Evolutionary conservation across 2,888 invertebrate genomes (phyloP), one percentile per base, ranked within the genome.

Genomic region (Drosophila setosimentum): DNA sequence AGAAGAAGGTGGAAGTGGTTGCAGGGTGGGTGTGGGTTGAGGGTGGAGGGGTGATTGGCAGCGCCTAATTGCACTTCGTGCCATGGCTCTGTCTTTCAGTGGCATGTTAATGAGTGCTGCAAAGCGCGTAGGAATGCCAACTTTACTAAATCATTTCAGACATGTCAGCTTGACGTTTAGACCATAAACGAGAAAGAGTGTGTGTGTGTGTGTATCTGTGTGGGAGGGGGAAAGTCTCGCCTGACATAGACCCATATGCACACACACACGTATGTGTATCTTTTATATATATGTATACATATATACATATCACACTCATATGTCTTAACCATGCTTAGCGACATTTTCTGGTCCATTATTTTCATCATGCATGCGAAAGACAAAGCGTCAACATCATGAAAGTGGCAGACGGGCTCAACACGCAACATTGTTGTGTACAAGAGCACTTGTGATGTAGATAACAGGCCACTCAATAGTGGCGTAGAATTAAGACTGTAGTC

Each of bases 301-400:
- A 63, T 55, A 65, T 59, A 21, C 24, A 73, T 40, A 27, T 63
- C 21, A 57, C 40, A 55, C 55, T 60, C 68, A 71, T 72, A 67
- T 83, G 76, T 80, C 85, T 68, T 89, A 80, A 78, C 75, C 82
- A 87, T 87, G 65, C 66, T 73, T 76, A 90, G 90, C 77, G 86
- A 90, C 90, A 90, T 87, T 88, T 86, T 87, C 86, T 87, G 86
- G 81, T 81, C 87, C 87, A 87, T 87, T 87, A 90, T 87, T 90
- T 90, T 87, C 87, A 87, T 87, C 87, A 83, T 90, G 89, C 76
- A 78, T 89, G 91, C 84, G 89, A 87, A n/a, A n/a, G 85, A 90
- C 82, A 87, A 87, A 84, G 77, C 82, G 84, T 78, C 78, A 91
- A 84, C 91, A 87, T 82, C 87, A 90, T 87, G 91, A 82, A 89